Conservation (phyloP, 23 tunicate species). For the Ciona savignyi region DNA sequence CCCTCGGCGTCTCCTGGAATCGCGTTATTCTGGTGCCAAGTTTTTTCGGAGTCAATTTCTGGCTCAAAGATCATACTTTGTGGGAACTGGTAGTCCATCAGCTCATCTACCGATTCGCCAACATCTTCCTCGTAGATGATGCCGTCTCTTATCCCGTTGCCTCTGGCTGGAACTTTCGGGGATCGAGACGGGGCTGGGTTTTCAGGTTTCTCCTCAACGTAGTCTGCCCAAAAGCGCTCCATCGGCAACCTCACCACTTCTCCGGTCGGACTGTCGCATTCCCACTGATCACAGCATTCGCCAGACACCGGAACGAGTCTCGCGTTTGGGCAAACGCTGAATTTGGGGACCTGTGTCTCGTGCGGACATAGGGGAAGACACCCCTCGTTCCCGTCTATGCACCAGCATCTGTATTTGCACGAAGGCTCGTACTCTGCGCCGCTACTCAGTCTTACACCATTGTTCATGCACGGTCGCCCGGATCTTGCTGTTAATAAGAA, state of each 20-base stretch:
- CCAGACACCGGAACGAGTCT: slow-evolving; percentile 37
- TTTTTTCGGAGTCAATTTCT: background rate
- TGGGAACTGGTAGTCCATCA: slow-evolving; percentile 33
- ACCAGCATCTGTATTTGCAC: slow-evolving; percentile 75
- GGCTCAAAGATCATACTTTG: slow-evolving; percentile 7
- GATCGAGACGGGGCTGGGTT: background rate
- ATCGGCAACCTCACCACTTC: slow-evolving; percentile 23
- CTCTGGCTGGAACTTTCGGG: slow-evolving; percentile 5
- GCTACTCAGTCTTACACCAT: slow-evolving; percentile 27
- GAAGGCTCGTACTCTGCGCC: slow-evolving; percentile 58
- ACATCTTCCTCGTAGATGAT: slow-evolving; percentile 41
- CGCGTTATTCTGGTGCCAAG: slow-evolving; percentile 24
- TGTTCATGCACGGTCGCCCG: slow-evolving; percentile 46
- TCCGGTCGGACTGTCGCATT: slow-evolving; percentile 35
- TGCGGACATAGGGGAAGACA: slow-evolving; percentile 67
- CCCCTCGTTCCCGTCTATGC: slow-evolving; percentile 65
- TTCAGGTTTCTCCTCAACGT: slow-evolving; percentile 27
- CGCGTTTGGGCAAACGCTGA: slow-evolving; percentile 69
- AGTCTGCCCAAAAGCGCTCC: slow-evolving; percentile 68
- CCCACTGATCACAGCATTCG: slow-evolving; percentile 75
- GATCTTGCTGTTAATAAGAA: slow-evolving; percentile 24
- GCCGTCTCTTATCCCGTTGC: slow-evolving; percentile 18
- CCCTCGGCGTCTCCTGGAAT: slow-evolving; percentile 64
- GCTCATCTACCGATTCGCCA: slow-evolving; percentile 40
- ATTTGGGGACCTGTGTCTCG: slow-evolving; percentile 45